Percentiles rank a stretch among this genome's conserved stretches.
Evolutionary conservation across 2,888 invertebrate genomes (phyloP).

Genomic region (Dryadula phaetusa): DNA sequence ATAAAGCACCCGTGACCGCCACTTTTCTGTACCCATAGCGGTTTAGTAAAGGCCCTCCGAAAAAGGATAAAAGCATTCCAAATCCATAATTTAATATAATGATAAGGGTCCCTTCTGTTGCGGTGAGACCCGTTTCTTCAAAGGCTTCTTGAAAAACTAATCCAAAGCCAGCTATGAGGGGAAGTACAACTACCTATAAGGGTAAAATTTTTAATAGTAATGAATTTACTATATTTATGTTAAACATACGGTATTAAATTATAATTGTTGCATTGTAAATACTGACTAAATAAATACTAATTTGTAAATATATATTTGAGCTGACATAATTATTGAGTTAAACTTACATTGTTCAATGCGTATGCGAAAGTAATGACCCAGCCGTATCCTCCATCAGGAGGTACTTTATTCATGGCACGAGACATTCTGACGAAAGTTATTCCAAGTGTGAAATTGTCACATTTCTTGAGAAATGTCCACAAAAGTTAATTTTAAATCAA

Average conservation of each 20-base stretch:
- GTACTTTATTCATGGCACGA: slow-evolving; percentile 68
- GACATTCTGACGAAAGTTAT: slow-evolving; percentile 57
- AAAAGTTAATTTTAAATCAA: slow-evolving; percentile 14
- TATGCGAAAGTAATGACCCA: slow-evolving; percentile 86
- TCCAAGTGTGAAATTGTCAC: slow-evolving; percentile 46
- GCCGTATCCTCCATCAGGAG: slow-evolving; percentile 87
- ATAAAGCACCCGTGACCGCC: slow-evolving; percentile 81
- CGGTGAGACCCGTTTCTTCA: slow-evolving; percentile 80
- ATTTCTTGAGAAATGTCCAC: slow-evolving; percentile 48
- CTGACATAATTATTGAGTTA: neutral
- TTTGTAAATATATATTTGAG: slow-evolving; percentile 6
- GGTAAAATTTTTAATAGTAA: slow-evolving; percentile 22
- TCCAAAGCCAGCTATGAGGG: slow-evolving; percentile 87
- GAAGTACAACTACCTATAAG: slow-evolving; percentile 80
- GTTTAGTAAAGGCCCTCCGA: slow-evolving; percentile 86
- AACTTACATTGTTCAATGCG: slow-evolving; percentile 86
- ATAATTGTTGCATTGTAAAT: too few species aligned
- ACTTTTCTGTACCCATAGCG: slow-evolving; percentile 87
- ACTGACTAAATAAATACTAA: too few species aligned
- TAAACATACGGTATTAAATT: too few species aligned
- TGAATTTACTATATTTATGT: slow-evolving; percentile 27
- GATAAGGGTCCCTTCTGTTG: slow-evolving; percentile 86
- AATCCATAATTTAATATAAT: slow-evolving; percentile 87
- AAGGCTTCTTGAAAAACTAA: slow-evolving; percentile 87
- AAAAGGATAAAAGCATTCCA: slow-evolving; percentile 87